Conservation (phyloP, 2,113 vertebrate species). For the Lutjanus erythropterus region DNA sequence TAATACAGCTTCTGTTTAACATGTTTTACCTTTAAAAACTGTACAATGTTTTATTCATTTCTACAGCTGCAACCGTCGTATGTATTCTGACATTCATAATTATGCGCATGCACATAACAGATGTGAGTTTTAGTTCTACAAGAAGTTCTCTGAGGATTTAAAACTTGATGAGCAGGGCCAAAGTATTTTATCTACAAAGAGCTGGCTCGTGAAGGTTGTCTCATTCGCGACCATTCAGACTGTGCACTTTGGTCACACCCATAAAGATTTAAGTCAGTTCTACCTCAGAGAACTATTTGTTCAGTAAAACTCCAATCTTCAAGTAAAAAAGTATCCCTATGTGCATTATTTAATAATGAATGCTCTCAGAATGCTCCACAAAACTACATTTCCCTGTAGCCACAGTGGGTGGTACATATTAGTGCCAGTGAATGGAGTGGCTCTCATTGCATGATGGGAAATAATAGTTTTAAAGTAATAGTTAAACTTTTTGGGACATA, state of each 20-base stretch:
- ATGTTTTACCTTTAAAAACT: neutral
- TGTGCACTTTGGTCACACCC: neutral
- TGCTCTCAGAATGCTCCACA: conserved; percentile 24
- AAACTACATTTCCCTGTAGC: conserved; percentile 40
- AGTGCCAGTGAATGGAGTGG: neutral
- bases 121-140: neutral
- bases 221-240: no score
- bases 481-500: conserved; percentile 17
- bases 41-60: neutral
- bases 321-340: neutral
- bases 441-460: conserved; percentile 37
- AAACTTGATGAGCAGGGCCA: neutral
- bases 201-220: no score
- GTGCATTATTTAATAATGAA: conserved; percentile 3
- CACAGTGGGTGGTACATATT: neutral
- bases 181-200: neutral
- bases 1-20: neutral
- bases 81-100: neutral
- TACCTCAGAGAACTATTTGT: neutral
- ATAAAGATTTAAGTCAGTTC: neutral
- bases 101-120: neutral
- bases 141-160: neutral
- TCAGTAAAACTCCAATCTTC: neutral
- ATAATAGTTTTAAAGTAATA: conserved; percentile 32
- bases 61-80: neutral